Base-by-base conservation (phyloP, 2,797 vertebrate genomes). In the Sebastes wilsoni region DNA sequence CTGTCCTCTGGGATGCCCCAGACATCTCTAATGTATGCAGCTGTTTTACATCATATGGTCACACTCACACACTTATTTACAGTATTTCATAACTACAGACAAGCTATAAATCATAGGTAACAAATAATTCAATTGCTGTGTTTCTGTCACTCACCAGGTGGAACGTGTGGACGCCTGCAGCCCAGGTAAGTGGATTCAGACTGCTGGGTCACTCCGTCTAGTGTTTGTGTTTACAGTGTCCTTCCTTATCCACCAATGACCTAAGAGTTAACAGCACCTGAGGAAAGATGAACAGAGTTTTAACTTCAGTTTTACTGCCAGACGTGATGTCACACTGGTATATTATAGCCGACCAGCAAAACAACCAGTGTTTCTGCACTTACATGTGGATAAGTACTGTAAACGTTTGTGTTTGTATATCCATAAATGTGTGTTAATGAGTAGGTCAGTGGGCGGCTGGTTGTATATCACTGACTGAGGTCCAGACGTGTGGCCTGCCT, bases 91-190 rank as follows among this genome's bases (percentile, higher is more conserved):
- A 32, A 52, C 12, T n/a, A 12, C 27, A 67, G 38, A 55, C 49
- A 27, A 7, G 58, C 49, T 61, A n/a, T 27, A 34, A 69, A 46
- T 64, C 58, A 56, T 8, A 4, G 14, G 12, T 4, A 23, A 20
- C 1, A 20, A 42, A 12, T 2, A 1, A n/a, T 22, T 25, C 6
- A n/a, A 1, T 13, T 2, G n/a, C 16, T 76, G 69, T n/a, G 12
- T 23, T 13, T 18, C 18, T 55, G 36, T 74, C 14, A 76, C 83
- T 92, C 38, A 92, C 88, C 83, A 62, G 81, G 52, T 80, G 42
- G 58, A 75, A 49, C 1, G 56, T 42, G 67, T 72, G 42, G 72
- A 75, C 28, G 13, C 71, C 73, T 78, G 66, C 74, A 78, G 82
- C 46, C 36, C 78, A 68, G 82, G 55, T n/a, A 13, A 62, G 66